phyloP scores from a whole-genome alignment of 2,113 vertebrate genomes.

The Cynocephalus volans region DNA sequence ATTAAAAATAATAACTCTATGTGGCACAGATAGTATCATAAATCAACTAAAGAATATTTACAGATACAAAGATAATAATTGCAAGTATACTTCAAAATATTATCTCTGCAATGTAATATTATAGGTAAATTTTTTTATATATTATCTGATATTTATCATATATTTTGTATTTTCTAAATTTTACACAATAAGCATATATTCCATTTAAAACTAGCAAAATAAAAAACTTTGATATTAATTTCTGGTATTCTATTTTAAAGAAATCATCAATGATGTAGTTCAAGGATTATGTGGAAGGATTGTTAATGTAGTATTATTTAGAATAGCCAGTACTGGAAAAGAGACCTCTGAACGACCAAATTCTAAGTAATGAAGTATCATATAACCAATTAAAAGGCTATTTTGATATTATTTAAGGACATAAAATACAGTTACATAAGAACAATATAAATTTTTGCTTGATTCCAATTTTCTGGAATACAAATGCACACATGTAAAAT shows the following conservation, averaged over 20 bases:
- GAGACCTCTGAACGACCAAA: neutral
- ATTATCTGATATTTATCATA: neutral
- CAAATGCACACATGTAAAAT: too few relatives aligned
- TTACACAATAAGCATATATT: neutral
- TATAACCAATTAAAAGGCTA: neutral
- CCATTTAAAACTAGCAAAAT: neutral
- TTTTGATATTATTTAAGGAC: neutral
- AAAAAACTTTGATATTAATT: neutral
- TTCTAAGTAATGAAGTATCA: neutral
- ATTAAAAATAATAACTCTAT: neutral
- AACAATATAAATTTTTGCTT: neutral
- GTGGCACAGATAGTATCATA: neutral
- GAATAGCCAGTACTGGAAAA: neutral
- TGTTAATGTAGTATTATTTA: neutral
- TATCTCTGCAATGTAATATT: neutral
- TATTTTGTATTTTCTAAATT: neutral
- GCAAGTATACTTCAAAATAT: neutral
- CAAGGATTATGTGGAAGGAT: neutral
- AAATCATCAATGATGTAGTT: neutral
- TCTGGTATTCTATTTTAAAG: neutral
- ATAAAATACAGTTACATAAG: neutral
- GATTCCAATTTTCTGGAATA: neutral
- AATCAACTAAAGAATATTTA: neutral
- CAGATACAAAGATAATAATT: neutral
- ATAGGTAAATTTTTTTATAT: neutral